phyloP scores from a whole-genome alignment of 2,113 vertebrate species.

The Anser brachyrhynchus region DNA sequence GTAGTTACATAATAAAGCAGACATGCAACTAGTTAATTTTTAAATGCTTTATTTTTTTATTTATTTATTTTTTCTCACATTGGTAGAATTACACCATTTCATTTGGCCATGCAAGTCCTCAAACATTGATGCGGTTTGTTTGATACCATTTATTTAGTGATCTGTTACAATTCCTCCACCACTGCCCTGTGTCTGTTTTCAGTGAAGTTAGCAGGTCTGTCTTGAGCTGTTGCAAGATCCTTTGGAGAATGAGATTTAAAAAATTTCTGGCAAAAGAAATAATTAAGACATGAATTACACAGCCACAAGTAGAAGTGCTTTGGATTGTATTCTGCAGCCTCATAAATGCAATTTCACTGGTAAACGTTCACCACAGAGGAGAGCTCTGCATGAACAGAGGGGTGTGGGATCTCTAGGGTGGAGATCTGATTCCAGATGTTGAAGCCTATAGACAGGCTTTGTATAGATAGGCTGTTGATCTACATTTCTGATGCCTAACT shows the following conservation, averaged over 20 bases:
- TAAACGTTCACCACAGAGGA: neutral
- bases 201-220: neutral
- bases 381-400: neutral
- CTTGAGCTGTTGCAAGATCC: neutral
- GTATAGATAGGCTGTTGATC: fast-evolving
- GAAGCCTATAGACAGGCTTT: neutral
- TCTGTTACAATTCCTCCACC: neutral
- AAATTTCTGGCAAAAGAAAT: neutral
- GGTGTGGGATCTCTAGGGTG: neutral
- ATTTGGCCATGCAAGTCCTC: neutral
- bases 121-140: neutral
- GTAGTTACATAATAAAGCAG: neutral
- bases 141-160: neutral
- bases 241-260: neutral
- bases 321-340: neutral
- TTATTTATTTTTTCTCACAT: neutral
- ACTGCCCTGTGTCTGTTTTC: neutral
- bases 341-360: neutral
- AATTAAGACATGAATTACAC: neutral
- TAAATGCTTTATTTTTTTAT: neutral
- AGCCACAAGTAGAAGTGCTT: neutral
- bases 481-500: neutral
- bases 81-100: neutral
- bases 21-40: neutral
- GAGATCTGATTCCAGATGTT: neutral